Evolutionary conservation across 2,113 vertebrate genomes (phyloP).

Genomic region (Poeciliopsis turrubarensis): DNA sequence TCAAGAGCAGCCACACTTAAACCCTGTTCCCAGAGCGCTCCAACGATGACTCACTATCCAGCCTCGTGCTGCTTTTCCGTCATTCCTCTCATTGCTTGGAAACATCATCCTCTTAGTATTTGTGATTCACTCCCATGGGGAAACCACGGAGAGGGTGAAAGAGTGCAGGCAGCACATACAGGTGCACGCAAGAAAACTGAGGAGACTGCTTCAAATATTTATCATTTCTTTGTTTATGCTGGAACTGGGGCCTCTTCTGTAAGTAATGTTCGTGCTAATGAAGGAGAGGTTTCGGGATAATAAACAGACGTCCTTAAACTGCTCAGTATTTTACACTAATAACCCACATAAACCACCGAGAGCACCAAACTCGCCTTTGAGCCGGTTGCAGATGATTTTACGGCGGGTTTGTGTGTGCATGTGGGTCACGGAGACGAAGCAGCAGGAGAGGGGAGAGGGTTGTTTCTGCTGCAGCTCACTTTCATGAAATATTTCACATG

Average conservation of each 20-base stretch:
- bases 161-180: conserved; percentile 30
- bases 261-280: conserved; percentile 10
- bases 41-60: conserved; percentile 51
- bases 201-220: no score
- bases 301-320: conserved; percentile 22
- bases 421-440: background rate
- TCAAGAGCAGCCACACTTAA: conserved; percentile 24
- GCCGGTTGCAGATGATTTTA: background rate
- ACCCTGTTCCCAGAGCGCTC: conserved; percentile 29
- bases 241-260: conserved; percentile 9
- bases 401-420: background rate
- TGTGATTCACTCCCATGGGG: conserved; percentile 13
- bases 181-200: conserved; percentile 10
- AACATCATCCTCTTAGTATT: conserved; percentile 25
- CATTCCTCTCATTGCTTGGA: conserved; percentile 10
- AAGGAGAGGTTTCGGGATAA: conserved; percentile 40
- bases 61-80: conserved; percentile 6
- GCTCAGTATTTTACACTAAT: conserved; percentile 38
- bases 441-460: conserved; percentile 17
- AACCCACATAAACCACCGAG: background rate
- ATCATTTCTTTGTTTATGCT: conserved; percentile 44
- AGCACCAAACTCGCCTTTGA: conserved; percentile 1
- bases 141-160: conserved; percentile 25
- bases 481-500: conserved; percentile 77
- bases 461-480: conserved; percentile 69